Evolutionary conservation across 2,888 invertebrate species (phyloP).

Genomic region (Ptychoptera contaminata): DNA sequence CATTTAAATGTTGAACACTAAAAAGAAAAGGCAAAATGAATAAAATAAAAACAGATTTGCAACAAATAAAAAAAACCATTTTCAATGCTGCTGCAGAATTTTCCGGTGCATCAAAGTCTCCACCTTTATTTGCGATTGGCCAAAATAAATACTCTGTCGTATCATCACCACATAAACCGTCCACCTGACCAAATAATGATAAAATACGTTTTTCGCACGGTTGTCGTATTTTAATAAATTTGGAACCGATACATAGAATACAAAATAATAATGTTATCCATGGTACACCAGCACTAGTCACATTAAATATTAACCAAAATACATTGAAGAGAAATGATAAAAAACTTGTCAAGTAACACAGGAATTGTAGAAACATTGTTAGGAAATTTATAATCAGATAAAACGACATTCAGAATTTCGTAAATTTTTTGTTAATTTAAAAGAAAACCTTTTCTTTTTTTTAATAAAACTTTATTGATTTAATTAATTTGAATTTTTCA

Average conservation of each 20-base stretch:
- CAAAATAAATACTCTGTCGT: slow-evolving; percentile 18
- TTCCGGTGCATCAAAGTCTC: slow-evolving; percentile 29
- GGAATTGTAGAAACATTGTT: slow-evolving; percentile 28
- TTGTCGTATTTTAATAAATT: slow-evolving; percentile 26
- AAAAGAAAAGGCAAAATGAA: slow-evolving; percentile 7
- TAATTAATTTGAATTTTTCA: too few relatives aligned
- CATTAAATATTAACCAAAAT: slow-evolving; percentile 27
- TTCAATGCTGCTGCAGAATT: slow-evolving; percentile 28
- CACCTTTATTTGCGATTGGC: slow-evolving; percentile 29
- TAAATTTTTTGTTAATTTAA: too few relatives aligned
- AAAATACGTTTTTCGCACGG: slow-evolving; percentile 25
- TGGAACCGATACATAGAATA: slow-evolving; percentile 25
- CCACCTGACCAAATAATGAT: slow-evolving; percentile 16
- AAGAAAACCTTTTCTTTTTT: too few relatives aligned
- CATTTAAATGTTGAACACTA: slow-evolving; percentile 27
- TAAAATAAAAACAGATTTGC: not conserved
- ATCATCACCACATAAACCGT: slow-evolving; percentile 21
- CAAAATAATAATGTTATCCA: slow-evolving; percentile 26
- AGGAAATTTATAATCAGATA: not conserved
- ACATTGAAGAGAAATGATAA: slow-evolving; percentile 26
- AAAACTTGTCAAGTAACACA: slow-evolving; percentile 23
- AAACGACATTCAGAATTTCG: too few relatives aligned
- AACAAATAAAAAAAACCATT: slow-evolving; percentile 1
- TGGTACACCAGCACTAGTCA: slow-evolving; percentile 25
- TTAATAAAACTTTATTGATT: too few relatives aligned